Base-by-base conservation (phyloP, 2,797 vertebrate species). In the Helarctos malayanus region DNA sequence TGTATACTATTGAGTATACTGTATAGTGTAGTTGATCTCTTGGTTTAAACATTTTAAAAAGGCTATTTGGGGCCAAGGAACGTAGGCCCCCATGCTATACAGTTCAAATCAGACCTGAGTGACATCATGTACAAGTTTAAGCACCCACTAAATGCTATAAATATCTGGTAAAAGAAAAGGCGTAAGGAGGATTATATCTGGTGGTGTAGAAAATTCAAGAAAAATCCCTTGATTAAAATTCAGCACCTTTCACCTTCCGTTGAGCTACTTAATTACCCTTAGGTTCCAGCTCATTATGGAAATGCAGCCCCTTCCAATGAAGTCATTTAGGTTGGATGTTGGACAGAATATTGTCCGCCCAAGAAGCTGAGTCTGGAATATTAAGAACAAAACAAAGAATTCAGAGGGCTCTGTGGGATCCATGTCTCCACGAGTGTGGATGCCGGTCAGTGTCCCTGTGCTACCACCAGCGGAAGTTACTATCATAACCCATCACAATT, bases 221-320 rank as follows among this genome's bases (percentile, higher is more conserved):
- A 84, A 82, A 86, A 73, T 91, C 38, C n/a, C 68, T 96, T 95
- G 90, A 97, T 96, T 89, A 93, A 93, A 95, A 96, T 93, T 93
- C 82, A 82, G 59, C 73, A 91, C 63, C 71, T 95, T 82, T 96
- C 91, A 93, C 90, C 86, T 96, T 94, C n/a, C n/a, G n/a, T 78
- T 75, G 86, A 93, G 89, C 92, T 76, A 71, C 73, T 94, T 76
- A 97, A 86, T 75, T 83, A 86, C 57, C 32, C 18, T 52, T 41
- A 59, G 54, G 54, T 91, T 78, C 95, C 47, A 85, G 52, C 16
- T 82, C 73, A 29, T 94, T 92, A 73, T 73, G 59, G 54, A 96
- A 93, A 96, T 35, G 16, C 19, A 93, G 25, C 29, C 9, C 68
- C 65, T 95, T 93, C 80, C 82, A 91, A 71, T 29, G 92, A 65